phyloP scores from a whole-genome alignment of 2,888 invertebrate species.

The Rhagium mordax region DNA sequence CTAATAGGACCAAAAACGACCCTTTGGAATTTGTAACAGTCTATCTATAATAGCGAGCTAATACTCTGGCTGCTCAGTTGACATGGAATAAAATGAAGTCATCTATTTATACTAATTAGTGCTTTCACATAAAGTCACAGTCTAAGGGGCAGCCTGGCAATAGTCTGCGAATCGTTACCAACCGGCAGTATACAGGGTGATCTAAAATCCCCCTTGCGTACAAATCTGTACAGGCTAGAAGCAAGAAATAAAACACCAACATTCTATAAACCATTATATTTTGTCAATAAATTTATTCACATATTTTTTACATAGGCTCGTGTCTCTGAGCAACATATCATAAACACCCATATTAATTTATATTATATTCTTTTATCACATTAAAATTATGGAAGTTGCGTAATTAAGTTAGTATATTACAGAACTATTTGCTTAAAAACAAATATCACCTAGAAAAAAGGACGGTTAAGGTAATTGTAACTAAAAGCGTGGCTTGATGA shows the following conservation, averaged over 20 bases:
- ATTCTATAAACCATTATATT: slow-evolving; percentile 23
- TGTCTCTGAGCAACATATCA: slow-evolving; percentile 20
- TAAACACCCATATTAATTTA: slow-evolving; percentile 21
- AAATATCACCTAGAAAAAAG: slow-evolving; percentile 15
- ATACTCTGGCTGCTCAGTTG: too few species aligned
- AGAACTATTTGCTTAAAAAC: neutral
- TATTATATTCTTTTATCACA: slow-evolving; percentile 18
- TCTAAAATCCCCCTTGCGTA: too few species aligned
- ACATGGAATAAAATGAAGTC: too few species aligned
- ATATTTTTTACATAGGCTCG: slow-evolving; percentile 18
- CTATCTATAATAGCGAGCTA: too few species aligned
- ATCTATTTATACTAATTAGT: too few species aligned
- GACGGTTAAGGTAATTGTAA: neutral
- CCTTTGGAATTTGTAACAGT: too few species aligned
- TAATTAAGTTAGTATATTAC: slow-evolving; percentile 20
- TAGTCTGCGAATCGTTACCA: too few species aligned
- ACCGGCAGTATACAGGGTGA: too few species aligned
- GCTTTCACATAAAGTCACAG: too few species aligned
- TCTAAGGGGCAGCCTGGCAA: too few species aligned
- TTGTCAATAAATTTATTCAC: slow-evolving; percentile 25
- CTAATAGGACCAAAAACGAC: too few species aligned
- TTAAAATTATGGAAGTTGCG: slow-evolving; percentile 30
- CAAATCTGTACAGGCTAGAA: neutral
- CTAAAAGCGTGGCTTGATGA: neutral
- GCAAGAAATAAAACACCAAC: neutral